Evolutionary conservation across 2,113 vertebrate genomes (phyloP), one percentile per base, ranked within the genome.

Genomic region (Lampris incognitus): DNA sequence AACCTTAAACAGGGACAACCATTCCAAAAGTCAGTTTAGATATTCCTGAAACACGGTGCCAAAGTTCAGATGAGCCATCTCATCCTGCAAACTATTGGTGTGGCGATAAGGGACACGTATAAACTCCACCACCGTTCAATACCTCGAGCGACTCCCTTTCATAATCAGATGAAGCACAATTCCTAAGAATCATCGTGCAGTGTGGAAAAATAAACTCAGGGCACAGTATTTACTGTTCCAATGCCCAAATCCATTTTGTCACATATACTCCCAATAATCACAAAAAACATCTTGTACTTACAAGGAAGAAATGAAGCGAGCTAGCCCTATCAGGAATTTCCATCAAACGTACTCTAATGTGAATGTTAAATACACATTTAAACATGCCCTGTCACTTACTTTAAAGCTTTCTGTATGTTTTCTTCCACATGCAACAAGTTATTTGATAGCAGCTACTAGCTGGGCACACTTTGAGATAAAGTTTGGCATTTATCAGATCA

Each of bases 31-130:
- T 63, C 68, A 74, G 74, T 72, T 66, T 48, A 78, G 69, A 64
- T 46, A 83, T 73, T 81, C 54, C 64, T 78, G 64, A 82, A 82
- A 41, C 81, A 87, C 82, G 72, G 88, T 87, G 62, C 62, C 75
- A 92, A 90, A 91, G 88, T 91, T 91, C 87, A 90, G 4, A 72
- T 42, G 76, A 38, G 5, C 9, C 44, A 77, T 58, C 61, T 65
- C 59, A 76, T 79, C 70, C 38, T 60, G 24, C 13, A 10, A 6
- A 51, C 38, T 38, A 5, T 62, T 62, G 24, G 46, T 36, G 10
- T 46, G 42, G 24, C 66, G 79, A 92, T 83, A 89, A 79, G 76
- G 39, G 36, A 62, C 41, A 60, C 52, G 37, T 44, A 55, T 7
- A 69, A 39, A 52, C 58, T 58, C 11, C 39, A 58, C 6, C 58